Evolutionary conservation across 1,140 invertebrate genomes (phyloP).

Genomic region (Drosophila persimilis): DNA sequence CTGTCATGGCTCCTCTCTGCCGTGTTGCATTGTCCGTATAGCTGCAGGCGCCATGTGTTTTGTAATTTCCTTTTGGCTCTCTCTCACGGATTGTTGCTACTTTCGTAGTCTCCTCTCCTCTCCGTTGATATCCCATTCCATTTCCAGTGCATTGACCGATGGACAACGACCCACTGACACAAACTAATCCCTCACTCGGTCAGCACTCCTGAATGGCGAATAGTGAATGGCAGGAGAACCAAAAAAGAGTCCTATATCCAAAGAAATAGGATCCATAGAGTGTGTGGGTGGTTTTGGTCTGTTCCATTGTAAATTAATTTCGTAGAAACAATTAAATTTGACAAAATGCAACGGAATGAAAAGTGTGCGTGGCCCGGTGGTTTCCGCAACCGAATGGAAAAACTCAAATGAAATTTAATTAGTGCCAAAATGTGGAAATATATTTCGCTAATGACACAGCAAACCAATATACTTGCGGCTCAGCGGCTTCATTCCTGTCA

Average conservation of each 20-base stretch:
- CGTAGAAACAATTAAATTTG: constrained; percentile 69
- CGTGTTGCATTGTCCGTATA: constrained; percentile 64
- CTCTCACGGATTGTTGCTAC: constrained; percentile 21
- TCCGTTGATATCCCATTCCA: constrained; percentile 9
- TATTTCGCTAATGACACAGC: constrained; percentile 68
- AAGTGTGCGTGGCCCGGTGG: constrained; percentile 25
- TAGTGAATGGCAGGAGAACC: background rate
- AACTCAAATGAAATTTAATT: constrained; percentile 74
- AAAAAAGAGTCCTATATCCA: background rate
- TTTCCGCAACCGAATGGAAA: constrained; percentile 27
- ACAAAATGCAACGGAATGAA: constrained; percentile 42
- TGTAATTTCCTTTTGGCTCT: constrained; percentile 50
- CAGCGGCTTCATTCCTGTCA: constrained; percentile 3
- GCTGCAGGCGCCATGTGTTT: constrained; percentile 71
- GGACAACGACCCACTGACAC: constrained; percentile 62
- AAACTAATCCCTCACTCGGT: constrained; percentile 33
- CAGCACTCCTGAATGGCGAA: constrained; percentile 1
- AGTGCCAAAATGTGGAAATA: constrained; percentile 68
- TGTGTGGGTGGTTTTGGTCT: background rate
- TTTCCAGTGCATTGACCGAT: constrained; percentile 60
- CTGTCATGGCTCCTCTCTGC: constrained; percentile 19
- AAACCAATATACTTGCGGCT: constrained; percentile 50
- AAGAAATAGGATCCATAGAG: too few species aligned
- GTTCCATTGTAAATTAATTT: constrained; percentile 49
- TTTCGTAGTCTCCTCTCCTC: constrained; percentile 22